Evolutionary conservation across 2,888 invertebrate species (phyloP), one percentile per base, ranked within the genome.

Genomic region (Drosophila austrosaltans): DNA sequence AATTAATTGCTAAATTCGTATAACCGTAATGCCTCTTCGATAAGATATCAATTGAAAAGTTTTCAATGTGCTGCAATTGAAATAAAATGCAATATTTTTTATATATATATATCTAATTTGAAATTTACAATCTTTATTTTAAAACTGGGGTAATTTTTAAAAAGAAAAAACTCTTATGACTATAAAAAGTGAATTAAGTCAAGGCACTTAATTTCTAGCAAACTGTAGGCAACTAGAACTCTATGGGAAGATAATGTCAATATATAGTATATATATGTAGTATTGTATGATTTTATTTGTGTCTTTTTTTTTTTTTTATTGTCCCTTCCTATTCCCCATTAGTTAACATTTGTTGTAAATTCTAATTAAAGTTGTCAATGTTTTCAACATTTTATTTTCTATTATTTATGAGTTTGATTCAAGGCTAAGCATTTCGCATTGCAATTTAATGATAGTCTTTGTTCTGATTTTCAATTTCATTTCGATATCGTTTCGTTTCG

Each of bases 401-500:
- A 68, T 75, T 81, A 81, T 81, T 81, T 81, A 81, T 82, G 81
- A 86, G 81, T 61, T 80, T 62, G 86, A 63, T 77, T 32, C 66
- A 64, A 48, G 48, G 48, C 48, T 48, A 48, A 10, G 58, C 63
- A 57, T 63, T 63, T 61, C 48, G 63, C 61, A 42, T 67, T 63
- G 78, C 87, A 78, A 62, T 86, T 83, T 87, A 82, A 83, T 78
- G 87, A 76, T 76, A 81, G 67, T 84, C 84, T 77, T 77, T 79
- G 75, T 58, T 53, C 20, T 36, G 36, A 16, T 63, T 36, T 53
- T 57, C 36, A 63, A 48, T 68, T 73, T 57, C 39, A 10, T 54
- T 42, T 78, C 57, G 69, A 70, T 63, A 67, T 72, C 80, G 68
- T 72, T 71, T 72, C 65, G 72, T 77, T 77, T 79, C 83, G 78